phyloP scores from a whole-genome alignment of 1,140 invertebrate species.

The Apolygus lucorum region DNA sequence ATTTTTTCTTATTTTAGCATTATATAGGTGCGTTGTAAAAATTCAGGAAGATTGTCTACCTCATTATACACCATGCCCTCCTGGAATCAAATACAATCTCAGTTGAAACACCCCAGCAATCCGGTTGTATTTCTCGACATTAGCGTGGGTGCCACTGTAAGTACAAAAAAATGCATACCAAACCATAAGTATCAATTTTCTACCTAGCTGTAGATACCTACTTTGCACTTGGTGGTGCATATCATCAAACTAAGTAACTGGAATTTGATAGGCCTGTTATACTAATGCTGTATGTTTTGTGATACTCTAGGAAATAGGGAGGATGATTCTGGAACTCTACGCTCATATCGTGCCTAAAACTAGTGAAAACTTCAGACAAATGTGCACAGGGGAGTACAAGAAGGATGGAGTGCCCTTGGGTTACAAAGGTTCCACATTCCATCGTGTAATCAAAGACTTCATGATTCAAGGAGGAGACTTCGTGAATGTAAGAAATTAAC shows the following conservation, averaged over 20 bases:
- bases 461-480: slow-evolving; percentile 99
- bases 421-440: slow-evolving; percentile 93
- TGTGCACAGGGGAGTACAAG: slow-evolving; percentile 92
- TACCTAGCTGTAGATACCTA: no score
- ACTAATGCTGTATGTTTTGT: no score
- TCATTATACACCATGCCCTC: slow-evolving; percentile 69
- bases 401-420: slow-evolving; percentile 91
- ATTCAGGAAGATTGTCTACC: no score
- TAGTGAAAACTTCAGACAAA: slow-evolving; percentile 96
- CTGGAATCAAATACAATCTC: slow-evolving; percentile 87
- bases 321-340: slow-evolving; percentile 94
- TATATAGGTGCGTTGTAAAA: no score
- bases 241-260: no score
- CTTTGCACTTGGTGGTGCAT: no score
- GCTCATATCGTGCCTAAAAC: slow-evolving; percentile 95
- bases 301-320: slow-evolving; percentile 65
- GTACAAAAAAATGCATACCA: no score
- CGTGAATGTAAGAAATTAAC: slow-evolving; percentile 65
- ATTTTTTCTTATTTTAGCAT: no score
- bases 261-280: no score
- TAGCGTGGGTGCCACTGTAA: slow-evolving; percentile 53
- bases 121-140: slow-evolving; percentile 84
- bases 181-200: no score
- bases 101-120: slow-evolving; percentile 83
- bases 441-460: slow-evolving; percentile 96